Percentiles rank a stretch among this genome's conserved stretches.
phyloP scores from a whole-genome alignment of 2,888 invertebrate species.

The Bibio marci region DNA sequence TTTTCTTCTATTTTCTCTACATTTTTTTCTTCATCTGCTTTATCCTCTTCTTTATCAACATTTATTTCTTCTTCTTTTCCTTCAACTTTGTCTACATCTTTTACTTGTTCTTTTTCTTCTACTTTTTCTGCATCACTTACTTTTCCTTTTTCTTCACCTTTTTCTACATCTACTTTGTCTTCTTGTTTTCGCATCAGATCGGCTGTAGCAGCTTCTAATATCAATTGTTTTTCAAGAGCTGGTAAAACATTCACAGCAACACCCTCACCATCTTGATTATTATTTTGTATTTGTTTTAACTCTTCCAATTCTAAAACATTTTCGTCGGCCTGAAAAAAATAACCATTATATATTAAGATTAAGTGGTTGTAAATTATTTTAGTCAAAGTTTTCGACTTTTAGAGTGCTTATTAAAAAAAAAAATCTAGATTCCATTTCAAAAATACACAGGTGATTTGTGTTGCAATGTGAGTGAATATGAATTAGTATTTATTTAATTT shows the following conservation, averaged over 20 bases:
- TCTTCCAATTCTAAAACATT: slow-evolving; percentile 35
- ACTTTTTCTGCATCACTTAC: slow-evolving; percentile 8
- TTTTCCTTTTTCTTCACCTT: background rate
- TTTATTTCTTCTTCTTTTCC: too few species aligned
- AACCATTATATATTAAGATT: slow-evolving; percentile 4
- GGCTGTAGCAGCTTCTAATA: slow-evolving; percentile 14
- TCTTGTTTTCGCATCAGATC: slow-evolving; percentile 22
- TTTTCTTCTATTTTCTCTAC: too few species aligned
- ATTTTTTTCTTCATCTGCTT: too few species aligned
- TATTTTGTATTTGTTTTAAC: slow-evolving; percentile 23
- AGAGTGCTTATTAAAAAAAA: too few species aligned
- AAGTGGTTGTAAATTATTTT: too few species aligned
- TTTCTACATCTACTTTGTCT: slow-evolving; percentile 28
- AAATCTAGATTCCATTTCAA: too few species aligned
- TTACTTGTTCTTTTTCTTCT: background rate
- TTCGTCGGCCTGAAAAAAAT: slow-evolving; percentile 29
- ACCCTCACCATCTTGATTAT: slow-evolving; percentile 2
- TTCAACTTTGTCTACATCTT: background rate
- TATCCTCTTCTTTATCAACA: too few species aligned
- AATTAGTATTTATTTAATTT: too few species aligned
- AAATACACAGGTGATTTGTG: too few species aligned
- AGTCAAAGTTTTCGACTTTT: too few species aligned
- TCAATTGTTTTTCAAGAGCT: slow-evolving; percentile 9
- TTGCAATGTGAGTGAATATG: too few species aligned
- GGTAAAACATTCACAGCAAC: slow-evolving; percentile 6